Percentiles rank a stretch among this genome's conserved stretches.
phyloP scores from a whole-genome alignment of 2,888 invertebrate genomes.

The Hedya salicella region DNA sequence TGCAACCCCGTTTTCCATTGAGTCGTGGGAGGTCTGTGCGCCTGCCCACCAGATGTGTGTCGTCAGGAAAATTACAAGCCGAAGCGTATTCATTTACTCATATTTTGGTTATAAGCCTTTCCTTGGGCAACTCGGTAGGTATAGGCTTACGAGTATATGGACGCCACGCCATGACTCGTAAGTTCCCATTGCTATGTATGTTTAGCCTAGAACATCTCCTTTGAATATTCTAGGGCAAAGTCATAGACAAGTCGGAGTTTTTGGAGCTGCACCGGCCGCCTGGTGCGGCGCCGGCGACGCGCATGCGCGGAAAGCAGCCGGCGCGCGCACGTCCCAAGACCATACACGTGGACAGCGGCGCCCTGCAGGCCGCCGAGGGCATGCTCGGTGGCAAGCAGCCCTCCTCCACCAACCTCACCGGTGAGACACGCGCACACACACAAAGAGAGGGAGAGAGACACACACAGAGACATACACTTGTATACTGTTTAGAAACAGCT shows the following conservation, averaged over 20 bases:
- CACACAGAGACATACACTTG: too few relatives aligned
- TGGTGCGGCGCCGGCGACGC: conserved; percentile 63
- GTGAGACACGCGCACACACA: conserved; percentile 70
- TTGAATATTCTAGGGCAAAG: conserved; percentile 87
- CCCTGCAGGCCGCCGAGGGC: conserved; percentile 91
- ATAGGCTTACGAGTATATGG: too few relatives aligned
- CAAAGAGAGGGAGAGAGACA: neutral
- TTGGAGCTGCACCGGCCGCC: conserved; percentile 66
- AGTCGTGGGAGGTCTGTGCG: too few relatives aligned
- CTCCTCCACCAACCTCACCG: conserved; percentile 92
- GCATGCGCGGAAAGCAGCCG: conserved; percentile 80
- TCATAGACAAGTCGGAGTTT: conserved; percentile 87
- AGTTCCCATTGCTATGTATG: neutral
- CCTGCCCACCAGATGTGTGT: too few relatives aligned
- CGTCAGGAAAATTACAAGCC: too few relatives aligned
- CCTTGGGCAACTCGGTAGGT: too few relatives aligned
- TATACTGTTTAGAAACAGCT: too few relatives aligned
- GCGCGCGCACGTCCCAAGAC: conserved; percentile 94
- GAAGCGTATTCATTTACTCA: too few relatives aligned
- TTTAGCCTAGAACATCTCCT: neutral
- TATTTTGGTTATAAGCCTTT: too few relatives aligned
- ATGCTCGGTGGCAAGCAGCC: conserved; percentile 91
- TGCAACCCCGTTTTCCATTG: too few relatives aligned
- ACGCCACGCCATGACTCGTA: too few relatives aligned
- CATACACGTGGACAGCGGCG: conserved; percentile 94